A percentile compares a stretch with the other conserved stretches of the same genome.
phyloP scores from a whole-genome alignment of 2,888 invertebrate species.

The Hanleya hanleyi region DNA sequence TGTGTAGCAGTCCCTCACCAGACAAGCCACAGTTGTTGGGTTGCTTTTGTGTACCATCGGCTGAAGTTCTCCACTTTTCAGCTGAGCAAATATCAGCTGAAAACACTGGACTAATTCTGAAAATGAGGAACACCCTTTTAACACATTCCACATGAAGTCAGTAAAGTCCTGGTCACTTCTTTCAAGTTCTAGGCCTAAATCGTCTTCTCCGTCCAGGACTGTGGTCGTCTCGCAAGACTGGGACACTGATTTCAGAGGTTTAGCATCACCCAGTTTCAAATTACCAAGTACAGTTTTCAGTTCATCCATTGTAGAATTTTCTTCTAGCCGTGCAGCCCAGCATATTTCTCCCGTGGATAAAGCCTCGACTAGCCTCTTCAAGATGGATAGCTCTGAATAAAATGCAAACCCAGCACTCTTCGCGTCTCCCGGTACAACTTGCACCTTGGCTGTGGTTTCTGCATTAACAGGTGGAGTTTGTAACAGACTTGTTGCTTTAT shows the following conservation, averaged over 20 bases:
- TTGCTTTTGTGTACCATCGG: slow-evolving; percentile 61
- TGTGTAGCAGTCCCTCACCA: slow-evolving; percentile 60
- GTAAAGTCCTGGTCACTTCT: slow-evolving; percentile 57
- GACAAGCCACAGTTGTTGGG: slow-evolving; percentile 57
- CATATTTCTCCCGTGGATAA: slow-evolving; percentile 48
- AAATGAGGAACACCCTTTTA: slow-evolving; percentile 50
- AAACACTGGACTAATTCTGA: slow-evolving; percentile 50
- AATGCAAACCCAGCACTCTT: slow-evolving; percentile 43
- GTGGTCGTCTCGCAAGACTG: slow-evolving; percentile 29
- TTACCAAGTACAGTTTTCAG: slow-evolving; percentile 44
- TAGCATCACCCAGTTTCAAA: slow-evolving; percentile 47
- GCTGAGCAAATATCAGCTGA: slow-evolving; percentile 44
- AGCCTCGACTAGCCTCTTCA: slow-evolving; percentile 39
- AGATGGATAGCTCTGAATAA: slow-evolving; percentile 45
- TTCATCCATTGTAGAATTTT: slow-evolving; percentile 39
- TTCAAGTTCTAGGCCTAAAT: slow-evolving; percentile 36
- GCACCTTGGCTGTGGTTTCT: slow-evolving; percentile 43
- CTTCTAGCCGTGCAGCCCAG: slow-evolving; percentile 45
- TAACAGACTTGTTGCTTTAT: slow-evolving; percentile 36
- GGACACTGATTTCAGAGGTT: slow-evolving; percentile 27
- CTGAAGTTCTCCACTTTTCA: slow-evolving; percentile 54
- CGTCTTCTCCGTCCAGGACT: slow-evolving; percentile 32
- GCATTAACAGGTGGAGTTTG: slow-evolving; percentile 50
- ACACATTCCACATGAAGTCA: slow-evolving; percentile 57
- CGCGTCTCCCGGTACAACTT: slow-evolving; percentile 44